Base-by-base conservation (phyloP, 2,888 invertebrate species). In the Cryptocephalus moraei region DNA sequence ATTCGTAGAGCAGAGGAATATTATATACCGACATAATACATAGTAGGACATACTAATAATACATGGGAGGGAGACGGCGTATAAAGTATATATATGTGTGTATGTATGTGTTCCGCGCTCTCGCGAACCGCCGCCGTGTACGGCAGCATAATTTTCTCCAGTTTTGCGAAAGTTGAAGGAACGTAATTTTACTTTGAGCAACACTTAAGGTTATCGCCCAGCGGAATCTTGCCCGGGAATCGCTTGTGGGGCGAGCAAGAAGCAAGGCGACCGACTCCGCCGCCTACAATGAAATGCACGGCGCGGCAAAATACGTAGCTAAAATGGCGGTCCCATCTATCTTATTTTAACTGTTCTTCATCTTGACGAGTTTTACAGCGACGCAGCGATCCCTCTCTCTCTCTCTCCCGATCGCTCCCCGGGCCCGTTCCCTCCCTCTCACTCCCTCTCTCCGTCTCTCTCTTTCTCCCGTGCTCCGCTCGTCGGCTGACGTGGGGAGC, bases 151-250 rank as follows among this genome's bases (percentile, higher is more conserved):
- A 68, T 68, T 67, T 68, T 66, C 66, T 63, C 22, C 59, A 67
- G 66, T 67, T 67, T 66, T 64, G 62, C 62, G 62, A 63, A 68
- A 67, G 66, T 66, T 66, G 61, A 63, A 62, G 64, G 62, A 63
- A 62, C 62, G 65, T 66, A 67, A 68, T 68, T 68, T 68, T 68
- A 67, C 68, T 68, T 67, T 66, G 67, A 67, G 62, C 59, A 62
- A 65, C 63, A 63, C 62, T 62, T 60, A 56, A 57, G 51, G 49
- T 50, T 55, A 54, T 57, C 56, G 63, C 53, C 57, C 65, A 59
- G 53, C 49, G 41, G 48, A 52, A 53, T 53, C 47, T 47, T 51
- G 44, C 38, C 46, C 45, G 32, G 46, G 45, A 49, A 51, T 32
- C 39, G 39, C 34, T 33, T 41, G 46, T 46, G 51, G 46, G 51